phyloP scores from a whole-genome alignment of 1,140 invertebrate species.

The Polypedilum pembai region DNA sequence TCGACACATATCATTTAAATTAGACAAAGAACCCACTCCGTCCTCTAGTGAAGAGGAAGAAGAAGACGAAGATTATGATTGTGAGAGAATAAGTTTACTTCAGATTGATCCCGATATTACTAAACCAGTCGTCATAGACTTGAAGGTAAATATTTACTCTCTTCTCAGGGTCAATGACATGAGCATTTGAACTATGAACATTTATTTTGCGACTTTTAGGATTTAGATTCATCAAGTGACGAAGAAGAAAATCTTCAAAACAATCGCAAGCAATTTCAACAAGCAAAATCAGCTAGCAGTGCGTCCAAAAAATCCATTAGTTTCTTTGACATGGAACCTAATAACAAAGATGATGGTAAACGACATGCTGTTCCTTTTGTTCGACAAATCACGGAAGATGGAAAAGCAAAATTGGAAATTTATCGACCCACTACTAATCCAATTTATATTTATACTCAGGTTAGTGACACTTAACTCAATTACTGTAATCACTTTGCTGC shows the following conservation, averaged over 20 bases:
- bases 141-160: background rate
- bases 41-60: constrained; percentile 38
- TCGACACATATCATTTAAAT: constrained; percentile 39
- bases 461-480: constrained; percentile 35
- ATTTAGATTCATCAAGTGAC: constrained; percentile 38
- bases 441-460: constrained; percentile 51
- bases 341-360: constrained; percentile 50
- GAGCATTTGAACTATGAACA: background rate
- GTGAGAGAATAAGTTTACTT: constrained; percentile 40
- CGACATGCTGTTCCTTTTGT: constrained; percentile 51
- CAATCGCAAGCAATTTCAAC: constrained; percentile 40
- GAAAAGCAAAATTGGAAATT: constrained; percentile 43
- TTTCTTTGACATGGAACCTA: constrained; percentile 52
- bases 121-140: constrained; percentile 42
- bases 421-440: constrained; percentile 49
- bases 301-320: constrained; percentile 43
- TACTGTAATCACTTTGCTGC: no score
- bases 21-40: constrained; percentile 39
- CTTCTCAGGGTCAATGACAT: background rate
- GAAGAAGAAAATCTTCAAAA: constrained; percentile 41
- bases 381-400: constrained; percentile 46
- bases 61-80: constrained; percentile 39
- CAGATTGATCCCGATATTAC: constrained; percentile 40
- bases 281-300: constrained; percentile 41
- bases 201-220: constrained; percentile 34